A percentile compares a stretch with the other conserved stretches of the same genome.
phyloP scores from a whole-genome alignment of 2,797 vertebrate species.

The Melanotaenia parkinsoni region DNA sequence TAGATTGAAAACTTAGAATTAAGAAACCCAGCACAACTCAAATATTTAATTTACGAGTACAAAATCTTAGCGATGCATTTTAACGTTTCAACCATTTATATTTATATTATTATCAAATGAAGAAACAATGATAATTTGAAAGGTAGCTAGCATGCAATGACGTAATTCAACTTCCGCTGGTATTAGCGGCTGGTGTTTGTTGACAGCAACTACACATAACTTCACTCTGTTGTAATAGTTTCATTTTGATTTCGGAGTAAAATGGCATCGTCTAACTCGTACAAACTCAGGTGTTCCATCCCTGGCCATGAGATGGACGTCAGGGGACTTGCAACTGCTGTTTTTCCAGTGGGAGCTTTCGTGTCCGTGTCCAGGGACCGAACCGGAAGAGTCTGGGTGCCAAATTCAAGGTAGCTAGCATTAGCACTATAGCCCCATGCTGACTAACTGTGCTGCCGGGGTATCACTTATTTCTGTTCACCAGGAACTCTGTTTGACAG shows the following conservation, averaged over 20 bases:
- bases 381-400: conserved; percentile 93
- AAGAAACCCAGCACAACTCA: neutral
- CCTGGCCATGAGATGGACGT: conserved; percentile 94
- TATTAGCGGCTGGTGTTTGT: conserved; percentile 63
- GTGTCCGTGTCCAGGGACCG: conserved; percentile 96
- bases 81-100: neutral
- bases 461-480: neutral
- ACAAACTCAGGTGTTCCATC: conserved; percentile 92
- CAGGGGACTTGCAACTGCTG: conserved; percentile 84
- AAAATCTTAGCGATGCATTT: neutral
- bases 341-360: conserved; percentile 88
- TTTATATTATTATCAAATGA: too few species aligned
- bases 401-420: conserved; percentile 86
- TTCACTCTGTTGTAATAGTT: conserved; percentile 10
- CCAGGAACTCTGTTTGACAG: accelerated
- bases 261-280: conserved; percentile 83
- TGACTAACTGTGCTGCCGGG: conserved; percentile 11
- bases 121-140: neutral
- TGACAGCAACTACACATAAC: conserved; percentile 66
- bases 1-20: neutral
- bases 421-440: conserved; percentile 41
- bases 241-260: conserved; percentile 16
- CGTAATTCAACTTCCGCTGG: conserved; percentile 61
- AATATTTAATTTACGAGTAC: neutral
- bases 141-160: neutral